Conservation (phyloP, 2,797 vertebrate species). For the Enteromius thamalakanensis region DNA sequence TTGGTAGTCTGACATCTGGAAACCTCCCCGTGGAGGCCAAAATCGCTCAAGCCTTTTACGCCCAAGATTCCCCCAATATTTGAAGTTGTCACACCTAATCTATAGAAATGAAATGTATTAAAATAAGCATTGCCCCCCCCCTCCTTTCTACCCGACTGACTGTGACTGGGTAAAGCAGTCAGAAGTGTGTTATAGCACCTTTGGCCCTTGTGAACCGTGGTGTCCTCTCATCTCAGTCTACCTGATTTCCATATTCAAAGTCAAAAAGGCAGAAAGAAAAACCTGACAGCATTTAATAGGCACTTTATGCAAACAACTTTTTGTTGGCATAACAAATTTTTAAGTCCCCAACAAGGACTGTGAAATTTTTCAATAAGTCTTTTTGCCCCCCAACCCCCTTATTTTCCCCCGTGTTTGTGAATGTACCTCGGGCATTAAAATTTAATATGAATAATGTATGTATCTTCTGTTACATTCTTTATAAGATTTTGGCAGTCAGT, state of each 20-base stretch:
- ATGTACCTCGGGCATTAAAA: slow-evolving; percentile 71
- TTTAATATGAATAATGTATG: slow-evolving; percentile 79
- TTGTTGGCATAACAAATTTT: slow-evolving; percentile 46
- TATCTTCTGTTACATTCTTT: slow-evolving; percentile 79
- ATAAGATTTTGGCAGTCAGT: slow-evolving; percentile 75
- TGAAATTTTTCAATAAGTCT: slow-evolving; percentile 68
- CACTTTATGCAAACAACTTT: slow-evolving; percentile 52
- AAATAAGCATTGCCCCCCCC: slow-evolving; percentile 51
- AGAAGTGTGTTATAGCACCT: slow-evolving; percentile 66
- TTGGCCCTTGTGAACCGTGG: slow-evolving; percentile 59
- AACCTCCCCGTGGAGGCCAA: slow-evolving; percentile 69
- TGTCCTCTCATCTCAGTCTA: slow-evolving; percentile 54
- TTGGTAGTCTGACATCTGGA: slow-evolving; percentile 75
- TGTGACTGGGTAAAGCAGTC: slow-evolving; percentile 61
- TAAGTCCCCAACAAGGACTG: slow-evolving; percentile 51
- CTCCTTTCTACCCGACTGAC: slow-evolving; percentile 42
- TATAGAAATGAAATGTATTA: slow-evolving; percentile 72
- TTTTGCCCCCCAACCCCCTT: slow-evolving; percentile 51
- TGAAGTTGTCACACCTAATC: slow-evolving; percentile 76
- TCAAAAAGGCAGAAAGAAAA: slow-evolving; percentile 47
- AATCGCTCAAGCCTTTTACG: slow-evolving; percentile 66
- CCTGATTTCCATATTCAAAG: slow-evolving; percentile 66
- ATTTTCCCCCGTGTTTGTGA: slow-evolving; percentile 52
- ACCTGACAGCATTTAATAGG: slow-evolving; percentile 64
- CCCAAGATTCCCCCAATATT: slow-evolving; percentile 66